Conservation (phyloP, 2,113 vertebrate genomes). For the Scytalopus superciliaris region DNA sequence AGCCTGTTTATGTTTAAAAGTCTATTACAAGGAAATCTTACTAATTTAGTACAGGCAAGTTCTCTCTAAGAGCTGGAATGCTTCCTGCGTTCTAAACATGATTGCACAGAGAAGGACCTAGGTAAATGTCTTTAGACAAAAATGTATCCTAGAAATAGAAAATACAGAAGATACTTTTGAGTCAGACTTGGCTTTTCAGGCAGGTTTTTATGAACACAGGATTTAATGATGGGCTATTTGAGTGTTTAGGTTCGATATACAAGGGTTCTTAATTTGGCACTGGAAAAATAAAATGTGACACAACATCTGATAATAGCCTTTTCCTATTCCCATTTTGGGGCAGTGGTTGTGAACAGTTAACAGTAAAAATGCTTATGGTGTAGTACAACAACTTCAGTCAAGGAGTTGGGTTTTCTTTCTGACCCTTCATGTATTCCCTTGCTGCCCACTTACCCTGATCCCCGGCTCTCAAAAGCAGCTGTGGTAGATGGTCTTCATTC, state of each 20-base stretch:
- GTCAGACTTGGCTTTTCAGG: neutral
- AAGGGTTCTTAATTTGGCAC: neutral
- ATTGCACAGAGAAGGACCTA: neutral
- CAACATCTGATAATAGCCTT: neutral
- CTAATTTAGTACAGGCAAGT: neutral
- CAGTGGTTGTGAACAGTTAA: neutral
- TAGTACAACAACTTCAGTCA: neutral
- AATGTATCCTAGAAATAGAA: neutral
- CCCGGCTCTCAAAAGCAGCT: neutral
- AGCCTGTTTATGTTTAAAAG: neutral
- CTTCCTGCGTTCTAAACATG: neutral
- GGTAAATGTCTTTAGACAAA: neutral
- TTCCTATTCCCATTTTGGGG: neutral
- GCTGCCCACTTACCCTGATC: neutral
- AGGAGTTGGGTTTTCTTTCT: neutral
- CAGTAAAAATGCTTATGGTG: fast-evolving
- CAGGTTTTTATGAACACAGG: neutral
- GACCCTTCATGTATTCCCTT: neutral
- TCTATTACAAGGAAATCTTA: neutral
- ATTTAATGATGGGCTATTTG: neutral
- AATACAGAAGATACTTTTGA: neutral
- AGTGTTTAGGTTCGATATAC: neutral
- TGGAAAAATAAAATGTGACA: neutral
- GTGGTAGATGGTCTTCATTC: neutral
- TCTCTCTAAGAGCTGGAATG: neutral